Evolutionary conservation across 2,797 vertebrate species (phyloP), one percentile per base, ranked within the genome.

Genomic region (Eulemur albifrons): DNA sequence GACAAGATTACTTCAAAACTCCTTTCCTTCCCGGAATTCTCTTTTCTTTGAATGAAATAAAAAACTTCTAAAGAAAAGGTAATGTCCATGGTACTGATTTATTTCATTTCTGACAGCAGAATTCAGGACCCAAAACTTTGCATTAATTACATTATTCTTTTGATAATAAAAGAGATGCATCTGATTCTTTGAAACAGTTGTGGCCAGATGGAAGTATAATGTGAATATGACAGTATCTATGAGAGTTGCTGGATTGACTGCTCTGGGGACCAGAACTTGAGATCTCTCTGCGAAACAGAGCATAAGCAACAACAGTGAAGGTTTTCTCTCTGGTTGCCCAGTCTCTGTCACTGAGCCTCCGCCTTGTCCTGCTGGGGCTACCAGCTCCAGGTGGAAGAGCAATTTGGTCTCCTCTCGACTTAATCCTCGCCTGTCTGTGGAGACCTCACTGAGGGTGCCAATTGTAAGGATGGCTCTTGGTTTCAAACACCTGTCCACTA

Each of bases 391-490:
- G 96, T 95, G 94, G 97, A 98, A 97, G 95, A 97, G 86, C 97
- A 98, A 94, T 98, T 97, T 97, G 86, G 69, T 98, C 92, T 98
- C 45, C 96, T 95, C 95, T 97, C 35, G 61, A 97, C 97, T 97
- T 98, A 98, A 96, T 98, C 98, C 98, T 98, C 83, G 73, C 96
- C 97, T 96, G 96, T 97, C 98, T 98, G 97, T 65, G n/a, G 96
- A 98, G 96, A 87, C 96, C 98, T 97, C 98, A 95, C 89, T 59
- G 90, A 97, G 98, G 96, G 96, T 98, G 98, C 98, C 97, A 97
- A 96, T 90, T 96, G 84, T 81, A 92, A 96, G 96, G 94, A 98
- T 87, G 92, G 97, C 97, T 95, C 98, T 82, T 97, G 92, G 92
- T 97, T 94, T 54, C 91, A 72, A 98, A 92, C 97, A 98, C 98